Base-by-base conservation (phyloP, 2,888 invertebrate species). In the Meandrusa payeni region DNA sequence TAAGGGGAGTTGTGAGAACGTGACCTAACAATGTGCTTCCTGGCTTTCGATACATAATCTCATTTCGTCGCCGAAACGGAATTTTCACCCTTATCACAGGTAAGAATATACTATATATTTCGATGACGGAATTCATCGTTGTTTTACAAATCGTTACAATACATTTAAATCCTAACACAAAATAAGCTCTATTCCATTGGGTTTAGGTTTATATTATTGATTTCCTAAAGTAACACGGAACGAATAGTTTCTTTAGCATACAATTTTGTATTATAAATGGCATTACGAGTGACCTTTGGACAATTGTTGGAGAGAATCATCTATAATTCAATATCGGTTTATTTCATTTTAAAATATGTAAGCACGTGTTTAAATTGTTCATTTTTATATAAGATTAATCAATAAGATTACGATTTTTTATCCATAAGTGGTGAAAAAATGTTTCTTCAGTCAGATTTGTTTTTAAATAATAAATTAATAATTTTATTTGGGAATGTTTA, bases 11-110 rank as follows among this genome's bases (percentile, higher is more conserved):
- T 83, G 86, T 86, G 86, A 80, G 87, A 86, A 86, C 87, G 87
- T 87, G 87, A 83, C 86, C 87, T 75, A 83, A 87, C 87, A 87
- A 87, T 85, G 77, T 71, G 83, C 86, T 86, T 86, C 86, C 87
- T 85, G 81, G 79, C 85, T 86, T 85, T 81, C 81, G 80, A 78
- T 77, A 76, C 74, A 73, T 69, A 68, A 74, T 74, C 73, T 72
- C 59, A 61, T 58, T 59, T 61, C 53, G 32, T 45, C 56, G 51
- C 58, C 55, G 55, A 63, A 63, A 66, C 54, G 47, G 64, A 52
- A 81, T 67, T 78, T 62, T 81, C 58, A 61, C 59, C 71, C 74
- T 72, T 85, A 82, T 55, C 34, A 13, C 0, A 50, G 38, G 46
- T 33, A 51, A 46, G 39, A 19, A 63, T 59, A 78, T 66, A 76